A percentile compares a stretch with the other conserved stretches of the same genome.
phyloP scores from a whole-genome alignment of 2,113 vertebrate species.

The Psittacula cyanocephala region DNA sequence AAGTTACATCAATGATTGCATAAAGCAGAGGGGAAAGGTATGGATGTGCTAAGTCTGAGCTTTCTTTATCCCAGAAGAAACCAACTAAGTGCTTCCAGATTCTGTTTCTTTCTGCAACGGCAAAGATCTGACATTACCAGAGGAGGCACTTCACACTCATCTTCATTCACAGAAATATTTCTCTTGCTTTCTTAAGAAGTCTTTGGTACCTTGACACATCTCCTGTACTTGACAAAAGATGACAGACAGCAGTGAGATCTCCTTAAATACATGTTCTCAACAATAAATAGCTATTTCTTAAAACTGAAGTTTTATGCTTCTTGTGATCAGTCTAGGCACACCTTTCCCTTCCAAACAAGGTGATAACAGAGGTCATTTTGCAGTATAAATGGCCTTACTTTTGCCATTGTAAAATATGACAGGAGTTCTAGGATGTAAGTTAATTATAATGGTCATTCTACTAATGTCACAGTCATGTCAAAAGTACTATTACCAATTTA shows the following conservation, averaged over 20 bases:
- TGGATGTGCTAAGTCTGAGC: neutral
- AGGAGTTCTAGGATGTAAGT: conserved; percentile 40
- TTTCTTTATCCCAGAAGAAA: neutral
- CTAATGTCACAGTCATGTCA: conserved; percentile 48
- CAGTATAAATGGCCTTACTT: conserved; percentile 31
- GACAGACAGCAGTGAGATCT: conserved; percentile 13
- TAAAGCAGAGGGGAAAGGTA: neutral
- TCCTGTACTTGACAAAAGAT: conserved; percentile 2
- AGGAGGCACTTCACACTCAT: neutral
- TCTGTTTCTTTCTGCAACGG: neutral
- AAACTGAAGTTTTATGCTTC: conserved; percentile 13
- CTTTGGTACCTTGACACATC: neutral
- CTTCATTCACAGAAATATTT: neutral
- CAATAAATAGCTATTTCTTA: neutral
- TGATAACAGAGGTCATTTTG: conserved; percentile 44
- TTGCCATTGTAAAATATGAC: conserved; percentile 48
- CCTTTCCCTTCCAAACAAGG: conserved; percentile 50
- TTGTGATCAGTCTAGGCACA: conserved; percentile 4
- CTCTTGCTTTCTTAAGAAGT: neutral
- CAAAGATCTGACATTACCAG: neutral
- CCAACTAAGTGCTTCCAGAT: neutral
- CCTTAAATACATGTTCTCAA: neutral
- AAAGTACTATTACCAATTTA: conserved; percentile 42
- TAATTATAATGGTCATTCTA: conserved; percentile 63
- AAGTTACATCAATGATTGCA: neutral